phyloP scores from a whole-genome alignment of 2,888 invertebrate genomes.

The Diaphora mendica region DNA sequence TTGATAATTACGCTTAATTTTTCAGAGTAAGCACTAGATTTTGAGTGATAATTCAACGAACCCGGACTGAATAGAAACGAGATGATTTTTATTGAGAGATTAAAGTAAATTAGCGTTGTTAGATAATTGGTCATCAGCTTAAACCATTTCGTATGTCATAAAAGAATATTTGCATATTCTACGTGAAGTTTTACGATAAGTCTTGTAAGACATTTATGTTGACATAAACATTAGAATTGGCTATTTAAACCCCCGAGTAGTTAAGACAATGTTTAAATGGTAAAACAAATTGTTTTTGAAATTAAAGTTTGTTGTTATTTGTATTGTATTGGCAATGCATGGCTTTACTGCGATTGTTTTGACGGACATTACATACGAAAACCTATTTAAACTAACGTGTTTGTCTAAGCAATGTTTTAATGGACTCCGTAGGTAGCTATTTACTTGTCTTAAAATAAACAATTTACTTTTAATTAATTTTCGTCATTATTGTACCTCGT shows the following conservation, averaged over 20 bases:
- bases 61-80: conserved; percentile 1
- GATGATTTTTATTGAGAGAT: conserved; percentile 24
- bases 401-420: not conserved
- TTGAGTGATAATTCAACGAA: conserved; percentile 6
- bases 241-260: not conserved
- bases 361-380: not conserved
- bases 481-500: not conserved
- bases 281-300: conserved; percentile 10
- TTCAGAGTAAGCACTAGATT: not conserved
- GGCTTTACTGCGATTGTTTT: not conserved
- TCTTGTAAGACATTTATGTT: conserved; percentile 18
- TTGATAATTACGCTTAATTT: no score
- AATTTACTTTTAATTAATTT: not conserved
- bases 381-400: not conserved
- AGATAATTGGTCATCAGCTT: conserved; percentile 35
- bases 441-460: not conserved
- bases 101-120: conserved; percentile 36
- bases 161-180: conserved; percentile 37
- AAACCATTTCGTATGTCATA: conserved; percentile 34
- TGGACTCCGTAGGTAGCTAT: not conserved
- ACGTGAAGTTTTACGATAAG: conserved; percentile 14
- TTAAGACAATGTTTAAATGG: not conserved
- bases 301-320: conserved; percentile 4
- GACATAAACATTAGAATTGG: conserved; percentile 17
- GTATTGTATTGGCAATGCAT: not conserved